Conservation (phyloP, 2,888 invertebrate species). For the Sialis lutaria region DNA sequence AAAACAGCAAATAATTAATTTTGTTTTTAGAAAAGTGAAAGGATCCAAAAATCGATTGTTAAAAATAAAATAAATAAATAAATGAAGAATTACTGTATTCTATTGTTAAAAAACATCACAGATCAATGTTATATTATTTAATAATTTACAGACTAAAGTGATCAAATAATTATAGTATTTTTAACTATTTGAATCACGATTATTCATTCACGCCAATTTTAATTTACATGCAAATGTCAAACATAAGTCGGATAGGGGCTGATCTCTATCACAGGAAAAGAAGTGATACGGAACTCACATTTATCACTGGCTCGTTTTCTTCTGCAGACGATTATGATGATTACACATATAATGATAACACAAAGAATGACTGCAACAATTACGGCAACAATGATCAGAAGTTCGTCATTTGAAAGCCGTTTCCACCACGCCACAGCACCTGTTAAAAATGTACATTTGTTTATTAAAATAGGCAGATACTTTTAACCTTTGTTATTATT, state of each 20-base stretch:
- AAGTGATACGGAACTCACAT: conserved; percentile 43
- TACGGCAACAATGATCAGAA: conserved; percentile 54
- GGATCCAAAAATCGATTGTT: not conserved
- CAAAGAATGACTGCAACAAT: conserved; percentile 46
- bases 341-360: conserved; percentile 65
- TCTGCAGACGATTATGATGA: conserved; percentile 72
- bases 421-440: conserved; percentile 71
- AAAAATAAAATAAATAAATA: not conserved
- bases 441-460: conserved; percentile 18
- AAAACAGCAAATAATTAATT: not conserved
- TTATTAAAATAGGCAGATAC: too few species aligned
- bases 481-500: too few species aligned
- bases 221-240: too few species aligned
- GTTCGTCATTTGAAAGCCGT: conserved; percentile 55
- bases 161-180: not conserved
- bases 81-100: not conserved
- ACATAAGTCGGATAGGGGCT: too few species aligned
- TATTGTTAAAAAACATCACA: not conserved
- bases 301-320: conserved; percentile 64
- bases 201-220: too few species aligned
- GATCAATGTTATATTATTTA: not conserved
- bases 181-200: not conserved
- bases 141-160: not conserved
- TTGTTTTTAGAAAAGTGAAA: not conserved
- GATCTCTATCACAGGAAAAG: not conserved